phyloP scores from a whole-genome alignment of 2,888 invertebrate species.

The Chalcis sispes region DNA sequence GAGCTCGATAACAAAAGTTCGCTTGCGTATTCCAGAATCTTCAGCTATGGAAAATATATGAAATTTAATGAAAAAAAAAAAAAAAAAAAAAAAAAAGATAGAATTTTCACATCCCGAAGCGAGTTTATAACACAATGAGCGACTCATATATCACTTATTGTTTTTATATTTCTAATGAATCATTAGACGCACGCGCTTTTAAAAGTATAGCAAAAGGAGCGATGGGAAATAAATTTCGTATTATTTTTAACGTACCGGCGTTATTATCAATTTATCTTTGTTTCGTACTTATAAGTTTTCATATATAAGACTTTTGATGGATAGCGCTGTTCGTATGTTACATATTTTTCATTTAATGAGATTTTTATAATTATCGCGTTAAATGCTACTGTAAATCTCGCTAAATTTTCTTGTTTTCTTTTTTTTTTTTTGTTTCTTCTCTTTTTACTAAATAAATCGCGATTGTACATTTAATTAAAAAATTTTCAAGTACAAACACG shows the following conservation, averaged over 20 bases:
- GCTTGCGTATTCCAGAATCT: no score
- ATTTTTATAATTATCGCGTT: no score
- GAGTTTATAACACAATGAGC: conserved; percentile 13
- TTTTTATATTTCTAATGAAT: conserved; percentile 22
- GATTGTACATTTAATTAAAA: no score
- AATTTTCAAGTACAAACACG: no score
- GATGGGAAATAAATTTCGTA: not conserved
- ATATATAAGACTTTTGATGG: not conserved
- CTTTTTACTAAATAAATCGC: no score
- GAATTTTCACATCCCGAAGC: not conserved
- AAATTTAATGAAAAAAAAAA: conserved; percentile 35
- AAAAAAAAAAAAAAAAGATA: not conserved
- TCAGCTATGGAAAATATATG: conserved; percentile 27
- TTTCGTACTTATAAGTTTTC: not conserved
- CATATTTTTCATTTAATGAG: no score
- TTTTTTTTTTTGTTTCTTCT: not conserved
- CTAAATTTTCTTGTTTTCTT: no score
- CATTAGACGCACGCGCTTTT: not conserved
- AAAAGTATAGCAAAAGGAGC: conserved; percentile 2
- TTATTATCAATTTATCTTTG: conserved; percentile 23
- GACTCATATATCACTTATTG: conserved; percentile 14
- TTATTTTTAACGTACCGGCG: not conserved
- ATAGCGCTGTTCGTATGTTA: no score
- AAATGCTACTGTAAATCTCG: no score
- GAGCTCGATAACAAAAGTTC: conserved; percentile 35